A percentile compares a stretch with the other conserved stretches of the same genome.
Conservation (phyloP, 2,888 invertebrate genomes). For the Parascotia fuliginaria region DNA sequence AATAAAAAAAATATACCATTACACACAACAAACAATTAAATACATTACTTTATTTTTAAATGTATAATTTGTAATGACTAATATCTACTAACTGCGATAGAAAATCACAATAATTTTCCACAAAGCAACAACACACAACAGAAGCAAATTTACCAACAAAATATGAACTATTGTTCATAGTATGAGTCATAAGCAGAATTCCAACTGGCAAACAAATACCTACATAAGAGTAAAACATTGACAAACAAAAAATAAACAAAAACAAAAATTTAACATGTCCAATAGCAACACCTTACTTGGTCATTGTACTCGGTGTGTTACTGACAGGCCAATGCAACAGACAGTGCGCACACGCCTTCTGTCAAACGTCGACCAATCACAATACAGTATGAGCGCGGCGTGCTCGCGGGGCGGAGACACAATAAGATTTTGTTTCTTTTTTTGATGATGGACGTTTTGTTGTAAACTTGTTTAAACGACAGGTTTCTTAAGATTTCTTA, state of each 20-base stretch:
- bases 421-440: slow-evolving; percentile 8
- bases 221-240: no score
- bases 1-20: no score
- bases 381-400: slow-evolving; percentile 12
- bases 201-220: no score
- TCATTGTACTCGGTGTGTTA: slow-evolving; percentile 2
- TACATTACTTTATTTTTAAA: no score
- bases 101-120: no score
- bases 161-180: no score
- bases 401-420: slow-evolving; percentile 1
- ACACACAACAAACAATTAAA: no score
- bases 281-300: slow-evolving; percentile 1
- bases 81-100: no score
- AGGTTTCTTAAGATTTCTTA: slow-evolving; percentile 35
- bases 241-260: neutral
- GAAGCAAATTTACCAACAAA: no score
- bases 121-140: no score
- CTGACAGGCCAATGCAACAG: slow-evolving; percentile 11
- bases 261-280: neutral
- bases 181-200: no score
- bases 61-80: no score
- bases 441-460: slow-evolving; percentile 24
- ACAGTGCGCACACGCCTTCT: slow-evolving; percentile 42
- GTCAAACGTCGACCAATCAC: slow-evolving; percentile 29
- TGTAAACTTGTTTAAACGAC: neutral